Percentiles rank a stretch among this genome's conserved stretches.
These are phyloP conservation scores for Diadema setosum DNA, from an alignment of 35 echinoderm and acorn worm genomes.

Conservation along the genomic window DNA sequence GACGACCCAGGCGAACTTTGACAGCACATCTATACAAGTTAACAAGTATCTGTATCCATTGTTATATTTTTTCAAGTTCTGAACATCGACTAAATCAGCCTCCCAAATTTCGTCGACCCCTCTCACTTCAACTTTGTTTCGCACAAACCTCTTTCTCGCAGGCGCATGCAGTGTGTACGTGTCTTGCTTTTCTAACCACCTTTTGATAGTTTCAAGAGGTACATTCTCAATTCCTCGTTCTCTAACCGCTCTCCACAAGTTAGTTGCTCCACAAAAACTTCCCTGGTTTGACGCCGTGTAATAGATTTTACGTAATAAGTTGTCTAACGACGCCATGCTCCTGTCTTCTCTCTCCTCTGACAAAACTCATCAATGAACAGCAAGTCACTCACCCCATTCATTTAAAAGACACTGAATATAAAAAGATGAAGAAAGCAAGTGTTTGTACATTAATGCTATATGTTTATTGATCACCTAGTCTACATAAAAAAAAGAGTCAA, in stretches of 20 bases:
- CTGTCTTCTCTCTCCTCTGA: not conserved
- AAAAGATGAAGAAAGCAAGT: not conserved
- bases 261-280: not conserved
- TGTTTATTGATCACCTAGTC: too few species aligned
- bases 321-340: not conserved
- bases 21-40: constrained; percentile 62
- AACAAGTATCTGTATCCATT: constrained; percentile 38
- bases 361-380: not conserved
- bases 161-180: constrained; percentile 60
- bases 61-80: constrained; percentile 1
- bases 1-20: constrained; percentile 58
- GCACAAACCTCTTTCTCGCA: constrained; percentile 3
- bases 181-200: constrained; percentile 40
- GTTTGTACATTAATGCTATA: not conserved
- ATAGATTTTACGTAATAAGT: not conserved
- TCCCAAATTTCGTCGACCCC: constrained; percentile 70
- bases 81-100: constrained; percentile 51
- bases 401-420: not conserved
- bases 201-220: not conserved
- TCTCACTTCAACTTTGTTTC: constrained; percentile 45
- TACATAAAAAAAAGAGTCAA: too few species aligned
- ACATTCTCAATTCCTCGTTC: not conserved
- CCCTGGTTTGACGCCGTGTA: not conserved
- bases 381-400: not conserved
- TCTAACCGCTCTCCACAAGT: not conserved